Base-by-base conservation (phyloP, 2,888 invertebrate genomes). In the Pristionchus mayeri region DNA sequence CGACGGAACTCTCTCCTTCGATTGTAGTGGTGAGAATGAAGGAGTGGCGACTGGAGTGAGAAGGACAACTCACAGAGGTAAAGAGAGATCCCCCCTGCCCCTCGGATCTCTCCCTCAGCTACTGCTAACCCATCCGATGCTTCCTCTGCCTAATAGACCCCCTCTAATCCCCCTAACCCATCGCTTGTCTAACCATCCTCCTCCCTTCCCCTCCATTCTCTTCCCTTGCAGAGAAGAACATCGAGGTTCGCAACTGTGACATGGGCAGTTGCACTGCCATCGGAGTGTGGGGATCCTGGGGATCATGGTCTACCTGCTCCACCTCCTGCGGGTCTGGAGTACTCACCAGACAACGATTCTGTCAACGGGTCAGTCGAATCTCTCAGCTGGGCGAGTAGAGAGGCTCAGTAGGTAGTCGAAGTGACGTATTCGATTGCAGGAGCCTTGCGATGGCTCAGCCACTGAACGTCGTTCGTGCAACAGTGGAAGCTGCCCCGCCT, bases 371-470 rank as follows among this genome's bases (percentile, higher is more conserved):
- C 44, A 84, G 87, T 76, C 30, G 18, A 13, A 63, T 13, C 2
- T 16, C 11, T n/a, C n/a, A n/a, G n/a, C n/a, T n/a, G n/a, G n/a
- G n/a, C n/a, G n/a, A n/a, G n/a, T n/a, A n/a, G n/a, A n/a, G n/a
- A n/a, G n/a, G n/a, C n/a, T n/a, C n/a, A n/a, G n/a, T n/a, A n/a
- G n/a, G n/a, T n/a, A n/a, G n/a, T n/a, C n/a, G n/a, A n/a, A n/a
- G n/a, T n/a, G n/a, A n/a, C n/a, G 18, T 11, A 30, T 9, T 30
- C 18, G 13, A 37, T 50, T 86, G 57, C 84, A 90, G 89, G 92
- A 91, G 82, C 91, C 92, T 34, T 92, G 92, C 78, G 92, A 92
- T 84, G 92, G 92, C 24, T 90, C 91, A 27, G 90, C 90, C 40
- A 89, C 88, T 48, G 91, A 92, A 85, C 87, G 92, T 54, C 85